Percentiles rank a stretch among this genome's conserved stretches.
phyloP scores from a whole-genome alignment of 2,113 vertebrate genomes.

The human (Homo sapiens) region GRCh38 chr13:94765001-94765500 shows the following conservation, averaged over 20 bases:
- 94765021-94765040: neutral
- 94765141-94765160: too few relatives aligned
- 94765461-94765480: neutral
- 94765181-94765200: neutral
- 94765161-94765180: neutral
- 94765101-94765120: neutral
- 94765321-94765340: rapidly evolving
- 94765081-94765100: neutral
- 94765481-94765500: neutral
- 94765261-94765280: neutral
- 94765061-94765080: neutral
- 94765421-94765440: neutral
- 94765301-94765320: neutral
- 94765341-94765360: neutral
- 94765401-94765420: neutral
- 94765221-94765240: neutral
- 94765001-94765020: neutral
- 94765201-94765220: neutral
- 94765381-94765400: neutral
- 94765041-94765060: neutral
- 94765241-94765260: neutral
- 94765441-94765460: neutral
- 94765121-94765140: neutral
- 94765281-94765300: neutral
- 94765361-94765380: neutral